A percentile compares a stretch with the other conserved stretches of the same genome.
These are phyloP conservation scores for Pollimyrus isidori DNA, from an alignment of 2,113 vertebrate species.

Conservation along the genomic window DNA sequence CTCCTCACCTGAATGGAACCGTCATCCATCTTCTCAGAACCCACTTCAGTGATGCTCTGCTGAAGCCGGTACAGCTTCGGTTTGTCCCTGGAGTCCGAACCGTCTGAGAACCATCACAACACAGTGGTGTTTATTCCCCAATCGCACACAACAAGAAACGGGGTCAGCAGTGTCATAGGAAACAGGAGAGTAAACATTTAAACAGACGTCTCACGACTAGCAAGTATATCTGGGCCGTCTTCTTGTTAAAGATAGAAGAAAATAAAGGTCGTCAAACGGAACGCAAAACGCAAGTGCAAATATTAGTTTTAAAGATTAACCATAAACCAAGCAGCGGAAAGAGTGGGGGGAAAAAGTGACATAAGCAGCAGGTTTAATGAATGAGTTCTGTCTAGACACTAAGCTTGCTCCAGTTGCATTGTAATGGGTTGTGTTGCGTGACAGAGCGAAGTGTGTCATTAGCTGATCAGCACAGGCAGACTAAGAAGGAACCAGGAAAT, in stretches of 20 bases:
- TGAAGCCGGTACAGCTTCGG: constrained; percentile 97
- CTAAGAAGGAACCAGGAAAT: constrained; percentile 7
- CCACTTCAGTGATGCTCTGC: constrained; percentile 92
- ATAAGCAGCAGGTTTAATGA: background rate
- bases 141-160: background rate
- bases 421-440: background rate
- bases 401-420: background rate
- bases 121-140: background rate
- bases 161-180: background rate
- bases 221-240: background rate
- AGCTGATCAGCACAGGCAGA: background rate
- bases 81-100: constrained; percentile 94
- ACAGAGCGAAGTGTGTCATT: background rate
- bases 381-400: background rate
- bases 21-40: constrained; percentile 83
- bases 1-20: constrained; percentile 84
- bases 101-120: constrained; percentile 63
- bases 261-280: background rate
- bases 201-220: background rate
- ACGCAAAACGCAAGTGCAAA: background rate
- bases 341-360: background rate
- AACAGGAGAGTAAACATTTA: background rate
- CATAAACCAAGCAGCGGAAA: background rate
- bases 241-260: background rate
- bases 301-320: background rate